Conservation (phyloP, 2,888 invertebrate genomes). For the Tanypteryx hageni region DNA sequence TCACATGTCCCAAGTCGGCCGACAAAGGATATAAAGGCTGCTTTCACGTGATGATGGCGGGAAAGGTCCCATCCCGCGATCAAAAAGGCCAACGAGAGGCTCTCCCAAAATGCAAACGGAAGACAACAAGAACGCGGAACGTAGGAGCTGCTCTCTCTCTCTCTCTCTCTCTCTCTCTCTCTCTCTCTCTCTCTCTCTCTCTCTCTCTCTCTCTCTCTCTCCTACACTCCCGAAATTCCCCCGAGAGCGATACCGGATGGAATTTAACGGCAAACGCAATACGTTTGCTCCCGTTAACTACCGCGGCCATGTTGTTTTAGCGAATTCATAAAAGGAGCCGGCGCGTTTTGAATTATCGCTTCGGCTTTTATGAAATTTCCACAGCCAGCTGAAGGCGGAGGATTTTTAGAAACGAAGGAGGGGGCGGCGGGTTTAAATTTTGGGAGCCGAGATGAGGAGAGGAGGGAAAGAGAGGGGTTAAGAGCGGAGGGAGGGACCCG, state of each 20-base stretch:
- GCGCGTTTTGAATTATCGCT: conserved; percentile 60
- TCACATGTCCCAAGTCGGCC: too few relatives aligned
- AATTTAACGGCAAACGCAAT: conserved; percentile 48
- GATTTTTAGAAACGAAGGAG: not conserved
- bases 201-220: not conserved
- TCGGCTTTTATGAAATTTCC: conserved; percentile 56
- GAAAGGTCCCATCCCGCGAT: too few relatives aligned
- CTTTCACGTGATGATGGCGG: too few relatives aligned
- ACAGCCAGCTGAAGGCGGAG: not conserved
- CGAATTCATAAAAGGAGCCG: conserved; percentile 51
- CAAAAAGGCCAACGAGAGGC: too few relatives aligned
- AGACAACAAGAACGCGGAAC: too few relatives aligned
- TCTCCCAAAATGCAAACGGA: too few relatives aligned
- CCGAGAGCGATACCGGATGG: conserved; percentile 17
- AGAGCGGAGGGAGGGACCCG: not conserved
- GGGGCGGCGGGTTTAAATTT: not conserved
- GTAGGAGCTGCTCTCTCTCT: not conserved
- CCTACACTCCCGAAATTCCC: not conserved
- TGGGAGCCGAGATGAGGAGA: not conserved
- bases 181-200: too few relatives aligned
- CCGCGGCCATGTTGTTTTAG: conserved; percentile 48
- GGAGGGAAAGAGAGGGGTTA: too few relatives aligned
- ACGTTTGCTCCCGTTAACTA: conserved; percentile 44
- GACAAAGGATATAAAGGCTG: too few relatives aligned
- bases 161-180: too few relatives aligned